A percentile compares a stretch with the other conserved stretches of the same genome.
Conservation (phyloP, 2,113 vertebrate species). For the Amazona guildingii region DNA sequence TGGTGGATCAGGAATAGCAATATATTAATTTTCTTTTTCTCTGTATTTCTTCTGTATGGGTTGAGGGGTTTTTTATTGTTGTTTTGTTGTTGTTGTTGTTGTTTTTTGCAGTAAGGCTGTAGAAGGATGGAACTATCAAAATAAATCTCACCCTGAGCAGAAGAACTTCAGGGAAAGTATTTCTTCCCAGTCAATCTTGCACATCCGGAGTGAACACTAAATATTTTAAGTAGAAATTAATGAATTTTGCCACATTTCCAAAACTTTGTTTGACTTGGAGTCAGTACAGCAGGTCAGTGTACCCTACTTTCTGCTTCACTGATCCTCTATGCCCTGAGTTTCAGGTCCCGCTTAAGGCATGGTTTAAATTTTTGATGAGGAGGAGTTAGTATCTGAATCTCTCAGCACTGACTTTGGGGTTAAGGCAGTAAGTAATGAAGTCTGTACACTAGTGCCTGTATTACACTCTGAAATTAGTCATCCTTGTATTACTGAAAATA, state of each 20-base stretch:
- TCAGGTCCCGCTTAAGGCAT: neutral
- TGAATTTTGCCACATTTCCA: conserved; percentile 15
- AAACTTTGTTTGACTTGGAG: neutral
- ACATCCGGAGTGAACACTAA: neutral
- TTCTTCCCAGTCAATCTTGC: neutral
- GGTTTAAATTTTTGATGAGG: conserved; percentile 24
- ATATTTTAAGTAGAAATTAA: conserved; percentile 43
- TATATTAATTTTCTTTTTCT: neutral
- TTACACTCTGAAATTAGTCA: neutral
- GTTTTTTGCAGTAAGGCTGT: neutral
- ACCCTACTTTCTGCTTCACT: neutral
- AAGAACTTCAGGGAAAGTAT: neutral
- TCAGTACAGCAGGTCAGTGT: neutral
- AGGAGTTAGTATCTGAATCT: neutral
- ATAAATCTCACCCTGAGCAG: neutral
- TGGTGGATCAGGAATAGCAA: neutral
- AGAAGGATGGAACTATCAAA: neutral
- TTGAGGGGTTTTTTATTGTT: neutral
- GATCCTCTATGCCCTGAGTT: neutral
- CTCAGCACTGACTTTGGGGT: neutral
- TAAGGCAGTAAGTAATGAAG: neutral
- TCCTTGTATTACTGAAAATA: neutral
- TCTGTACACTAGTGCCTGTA: neutral
- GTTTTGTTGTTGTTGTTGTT: neutral
- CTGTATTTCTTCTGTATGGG: neutral